phyloP scores from a whole-genome alignment of 2,797 vertebrate genomes.

The Hippopotamyrus pictus region DNA sequence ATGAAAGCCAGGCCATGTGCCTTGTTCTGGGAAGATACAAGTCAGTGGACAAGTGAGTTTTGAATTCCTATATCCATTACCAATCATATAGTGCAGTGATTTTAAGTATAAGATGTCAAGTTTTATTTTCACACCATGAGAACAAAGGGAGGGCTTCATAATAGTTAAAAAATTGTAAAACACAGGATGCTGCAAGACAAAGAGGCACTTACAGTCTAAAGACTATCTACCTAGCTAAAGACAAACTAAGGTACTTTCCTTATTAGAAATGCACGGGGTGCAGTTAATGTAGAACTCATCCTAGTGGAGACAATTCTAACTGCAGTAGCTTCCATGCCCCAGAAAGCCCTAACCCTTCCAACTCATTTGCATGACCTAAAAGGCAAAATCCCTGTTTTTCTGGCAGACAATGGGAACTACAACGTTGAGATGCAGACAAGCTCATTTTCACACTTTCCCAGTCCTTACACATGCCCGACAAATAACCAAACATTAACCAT shows the following conservation, averaged over 20 bases:
- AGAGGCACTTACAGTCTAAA: constrained; percentile 9
- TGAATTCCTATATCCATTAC: neutral
- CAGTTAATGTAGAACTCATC: neutral
- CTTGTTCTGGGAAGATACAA: constrained; percentile 62
- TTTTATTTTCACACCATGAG: neutral
- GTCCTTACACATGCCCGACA: neutral
- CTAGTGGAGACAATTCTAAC: neutral
- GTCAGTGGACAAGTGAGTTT: constrained; percentile 12
- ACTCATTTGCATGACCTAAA: neutral
- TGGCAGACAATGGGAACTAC: neutral
- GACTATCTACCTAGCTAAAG: neutral
- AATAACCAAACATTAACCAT: neutral
- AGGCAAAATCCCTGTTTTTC: neutral
- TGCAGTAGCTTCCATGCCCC: neutral
- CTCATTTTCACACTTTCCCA: neutral
- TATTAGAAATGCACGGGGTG: neutral
- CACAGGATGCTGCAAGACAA: neutral
- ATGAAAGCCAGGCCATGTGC: constrained; percentile 73
- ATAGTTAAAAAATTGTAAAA: neutral
- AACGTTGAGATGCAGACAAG: neutral
- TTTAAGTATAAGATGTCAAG: neutral
- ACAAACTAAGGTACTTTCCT: neutral
- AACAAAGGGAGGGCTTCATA: neutral
- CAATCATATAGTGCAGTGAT: neutral
- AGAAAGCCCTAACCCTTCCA: neutral